Base-by-base conservation (phyloP, 2,888 invertebrate species). In the Drosophila phalerata region DNA sequence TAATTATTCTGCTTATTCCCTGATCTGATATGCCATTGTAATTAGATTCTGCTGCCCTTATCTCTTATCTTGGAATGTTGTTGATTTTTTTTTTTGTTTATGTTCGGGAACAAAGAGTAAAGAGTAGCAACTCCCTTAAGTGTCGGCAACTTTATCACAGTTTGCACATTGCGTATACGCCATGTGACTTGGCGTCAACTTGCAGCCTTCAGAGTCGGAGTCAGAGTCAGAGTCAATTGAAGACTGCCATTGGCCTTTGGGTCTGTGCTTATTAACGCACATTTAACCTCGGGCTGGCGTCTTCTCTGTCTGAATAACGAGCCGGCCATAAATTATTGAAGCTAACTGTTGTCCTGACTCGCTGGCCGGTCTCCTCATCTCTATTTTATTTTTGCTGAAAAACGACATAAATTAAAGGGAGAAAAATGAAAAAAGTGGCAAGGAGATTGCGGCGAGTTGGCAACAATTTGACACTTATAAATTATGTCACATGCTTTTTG, bases 391-490 rank as follows among this genome's bases (percentile, higher is more conserved):
- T 19, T 42, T 17, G 30, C 5, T 19, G 56, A 45, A 32, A 84
- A 88, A 88, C 88, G 28, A 71, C 66, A 68, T 77, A 67, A 71
- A 85, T 85, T 88, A 85, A 83, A 73, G 62, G 51, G 38, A 52
- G 32, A 25, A 30, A 48, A 43, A 28, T 17, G 22, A 22, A 22
- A 22, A 22, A 22, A 22, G 4, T 2, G 22, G 22, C 1, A 22
- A 22, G 11, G n/a, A 43, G 43, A 61, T 25, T 10, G 53, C 51
- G 56, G 13, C 68, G 61, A 69, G 57, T 47, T 37, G 68, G 43
- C 61, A 69, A 51, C 81, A 79, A 84, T 77, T 83, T 88, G 86
- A 83, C 81, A 73, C 84, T 86, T 83, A 86, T 86, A 88, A 85
- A 88, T 85, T 80, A 73, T 78, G 81, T 83, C 84, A 84, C 87